Evolutionary conservation across 2,888 invertebrate genomes (phyloP).

Genomic region (Galerucella calmariensis): DNA sequence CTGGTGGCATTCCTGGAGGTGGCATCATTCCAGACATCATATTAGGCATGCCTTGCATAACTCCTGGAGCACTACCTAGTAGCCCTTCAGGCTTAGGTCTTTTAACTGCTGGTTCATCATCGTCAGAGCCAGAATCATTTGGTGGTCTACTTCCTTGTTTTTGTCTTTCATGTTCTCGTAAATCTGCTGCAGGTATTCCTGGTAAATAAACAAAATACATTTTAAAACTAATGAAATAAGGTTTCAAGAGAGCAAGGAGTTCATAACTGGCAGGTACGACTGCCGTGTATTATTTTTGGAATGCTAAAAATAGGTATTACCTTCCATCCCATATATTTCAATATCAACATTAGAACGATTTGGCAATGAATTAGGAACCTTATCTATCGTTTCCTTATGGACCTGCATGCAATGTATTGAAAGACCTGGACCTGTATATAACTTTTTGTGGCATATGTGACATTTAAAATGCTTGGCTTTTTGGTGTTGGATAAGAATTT

Average conservation of each 20-base stretch:
- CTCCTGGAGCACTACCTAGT: slow-evolving; percentile 72
- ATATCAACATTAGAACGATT: slow-evolving; percentile 98
- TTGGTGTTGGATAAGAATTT: slow-evolving; percentile 99
- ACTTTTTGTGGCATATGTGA: slow-evolving; percentile 99
- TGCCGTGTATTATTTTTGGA: slow-evolving; percentile 43
- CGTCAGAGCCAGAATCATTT: slow-evolving; percentile 75
- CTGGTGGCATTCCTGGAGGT: slow-evolving; percentile 68
- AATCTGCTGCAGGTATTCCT: slow-evolving; percentile 90
- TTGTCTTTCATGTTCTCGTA: slow-evolving; percentile 93
- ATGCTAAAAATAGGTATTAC: slow-evolving; percentile 63
- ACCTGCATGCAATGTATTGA: slow-evolving; percentile 99
- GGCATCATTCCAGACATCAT: slow-evolving; percentile 76
- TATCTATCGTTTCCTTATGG: slow-evolving; percentile 99
- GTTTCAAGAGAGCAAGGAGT: slow-evolving; percentile 30
- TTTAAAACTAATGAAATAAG: slow-evolving; percentile 29
- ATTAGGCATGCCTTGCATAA: slow-evolving; percentile 69
- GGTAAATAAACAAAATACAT: slow-evolving; percentile 46
- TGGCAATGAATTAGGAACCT: slow-evolving; percentile 98
- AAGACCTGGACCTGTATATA: slow-evolving; percentile 97
- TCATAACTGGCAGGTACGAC: slow-evolving; percentile 23
- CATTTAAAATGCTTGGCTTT: slow-evolving; percentile 99
- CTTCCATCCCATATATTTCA: slow-evolving; percentile 99
- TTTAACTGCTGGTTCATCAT: slow-evolving; percentile 85
- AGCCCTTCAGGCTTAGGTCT: slow-evolving; percentile 78
- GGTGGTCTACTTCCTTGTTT: slow-evolving; percentile 69